Evolutionary conservation across 2,888 invertebrate genomes (phyloP), one percentile per base, ranked within the genome.

Genomic region (Rambutsinella grinnellia): DNA sequence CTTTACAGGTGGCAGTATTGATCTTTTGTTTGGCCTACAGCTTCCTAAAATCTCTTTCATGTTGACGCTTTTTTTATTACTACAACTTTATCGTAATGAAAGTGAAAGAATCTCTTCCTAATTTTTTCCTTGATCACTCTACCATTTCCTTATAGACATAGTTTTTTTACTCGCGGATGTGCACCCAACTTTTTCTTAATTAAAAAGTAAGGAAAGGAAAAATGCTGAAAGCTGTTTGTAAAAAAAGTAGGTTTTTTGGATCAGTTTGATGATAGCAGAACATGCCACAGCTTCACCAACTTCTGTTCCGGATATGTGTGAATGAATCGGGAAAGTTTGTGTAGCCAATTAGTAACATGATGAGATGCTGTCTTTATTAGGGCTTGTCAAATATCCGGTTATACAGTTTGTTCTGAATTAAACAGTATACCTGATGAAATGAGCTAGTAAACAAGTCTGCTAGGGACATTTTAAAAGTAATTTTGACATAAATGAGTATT

Each of bases 321-420:
- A n/a, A 49, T 8, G 19, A 51, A 19, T 24, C 53, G 54, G 21
- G 10, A 24, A 3, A n/a, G 23, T 69, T 67, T 54, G 74, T 44
- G 74, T 19, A 74, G 56, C 74, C 67, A 74, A 74, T 74, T 74
- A 74, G 74, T 67, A 60, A 54, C 47, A 47, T 61, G 56, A n/a
- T 63, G 56, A 21, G 17, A 46, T n/a, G n/a, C n/a, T n/a, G n/a
- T 76, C 61, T 70, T 70, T 49, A 70, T 76, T 67, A 62, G 62
- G 60, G 66, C 62, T 53, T 66, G 54, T 5, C 49, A 19, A 27
- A 10, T 28, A 36, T 17, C 57, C 28, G 57, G 2, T 28, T 10
- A 57, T 28, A 36, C 27, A 2, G n/a, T 13, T 13, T 1, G 53
- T n/a, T 54, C 8, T 17, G 24, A 26, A n/a, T n/a, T n/a, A n/a